These are phyloP conservation scores for Diplogasteroides magnus DNA, from an alignment of 1,140 invertebrate genomes.

Conservation along the genomic window DNA sequence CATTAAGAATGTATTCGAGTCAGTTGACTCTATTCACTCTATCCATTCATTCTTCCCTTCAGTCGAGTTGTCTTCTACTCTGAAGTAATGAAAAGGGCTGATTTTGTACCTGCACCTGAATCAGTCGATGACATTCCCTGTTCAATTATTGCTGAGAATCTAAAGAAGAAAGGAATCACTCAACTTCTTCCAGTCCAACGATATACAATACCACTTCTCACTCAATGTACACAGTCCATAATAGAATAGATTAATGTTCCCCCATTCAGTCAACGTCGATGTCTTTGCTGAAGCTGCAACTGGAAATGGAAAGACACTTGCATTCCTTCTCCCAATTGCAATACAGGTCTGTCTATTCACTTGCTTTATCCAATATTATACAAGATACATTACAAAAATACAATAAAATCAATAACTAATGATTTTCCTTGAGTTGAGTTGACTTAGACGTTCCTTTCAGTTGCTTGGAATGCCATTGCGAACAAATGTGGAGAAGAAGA, in stretches of 20 bases:
- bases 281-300: not conserved
- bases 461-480: too few relatives aligned
- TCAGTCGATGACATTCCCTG: not conserved
- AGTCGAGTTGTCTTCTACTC: not conserved
- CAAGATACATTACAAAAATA: not conserved
- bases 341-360: not conserved
- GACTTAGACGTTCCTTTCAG: too few relatives aligned
- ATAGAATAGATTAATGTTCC: not conserved
- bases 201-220: not conserved
- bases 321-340: not conserved
- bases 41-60: not conserved
- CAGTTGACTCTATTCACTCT: not conserved
- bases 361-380: not conserved
- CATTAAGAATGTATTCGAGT: constrained; percentile 1
- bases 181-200: not conserved
- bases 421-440: too few relatives aligned
- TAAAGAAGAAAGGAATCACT: not conserved
- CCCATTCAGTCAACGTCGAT: not conserved
- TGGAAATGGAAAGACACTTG: not conserved
- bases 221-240: not conserved
- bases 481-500: too few relatives aligned
- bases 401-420: not conserved
- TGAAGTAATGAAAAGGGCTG: not conserved
- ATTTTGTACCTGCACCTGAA: not conserved
- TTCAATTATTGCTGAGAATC: not conserved